Percentiles rank a stretch among this genome's conserved stretches.
Conservation (phyloP, 2,888 invertebrate species). For the Agelastica alni region DNA sequence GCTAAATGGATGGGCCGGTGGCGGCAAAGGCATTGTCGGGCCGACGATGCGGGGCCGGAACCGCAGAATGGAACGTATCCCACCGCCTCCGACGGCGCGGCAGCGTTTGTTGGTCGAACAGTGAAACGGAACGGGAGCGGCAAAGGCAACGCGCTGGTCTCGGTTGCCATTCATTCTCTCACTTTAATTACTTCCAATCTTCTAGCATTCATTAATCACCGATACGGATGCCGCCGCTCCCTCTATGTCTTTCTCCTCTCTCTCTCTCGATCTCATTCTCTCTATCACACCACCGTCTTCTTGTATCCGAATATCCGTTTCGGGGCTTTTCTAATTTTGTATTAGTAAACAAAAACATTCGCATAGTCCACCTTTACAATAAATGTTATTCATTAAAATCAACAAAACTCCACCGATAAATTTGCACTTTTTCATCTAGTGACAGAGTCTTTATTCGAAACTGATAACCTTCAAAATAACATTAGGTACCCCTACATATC, state of each 20-base stretch:
- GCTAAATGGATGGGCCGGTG: constrained; percentile 44
- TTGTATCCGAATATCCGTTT: neutral
- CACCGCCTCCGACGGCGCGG: constrained; percentile 9
- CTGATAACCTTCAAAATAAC: no score
- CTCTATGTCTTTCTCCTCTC: constrained; percentile 23
- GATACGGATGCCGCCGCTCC: constrained; percentile 43
- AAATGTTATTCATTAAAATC: no score
- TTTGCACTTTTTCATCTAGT: no score
- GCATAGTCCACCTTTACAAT: no score
- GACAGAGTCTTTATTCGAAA: neutral
- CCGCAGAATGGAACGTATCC: constrained; percentile 46
- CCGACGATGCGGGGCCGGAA: constrained; percentile 51
- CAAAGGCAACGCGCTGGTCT: constrained; percentile 9
- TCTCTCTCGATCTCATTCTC: neutral
- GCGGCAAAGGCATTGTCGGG: constrained; percentile 48
- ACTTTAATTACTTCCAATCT: constrained; percentile 60
- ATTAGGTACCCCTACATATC: no score
- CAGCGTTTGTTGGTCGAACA: no score
- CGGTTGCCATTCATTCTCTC: constrained; percentile 57
- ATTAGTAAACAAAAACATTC: no score
- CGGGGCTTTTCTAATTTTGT: constrained; percentile 1
- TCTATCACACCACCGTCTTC: neutral
- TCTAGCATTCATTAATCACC: constrained; percentile 59
- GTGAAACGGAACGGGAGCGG: constrained; percentile 52
- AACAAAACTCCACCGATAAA: no score